Percentiles rank a stretch among this genome's conserved stretches.
These are phyloP conservation scores for Thalassophryne amazonica DNA, from an alignment of 2,797 vertebrate genomes.

Conservation along the genomic window DNA sequence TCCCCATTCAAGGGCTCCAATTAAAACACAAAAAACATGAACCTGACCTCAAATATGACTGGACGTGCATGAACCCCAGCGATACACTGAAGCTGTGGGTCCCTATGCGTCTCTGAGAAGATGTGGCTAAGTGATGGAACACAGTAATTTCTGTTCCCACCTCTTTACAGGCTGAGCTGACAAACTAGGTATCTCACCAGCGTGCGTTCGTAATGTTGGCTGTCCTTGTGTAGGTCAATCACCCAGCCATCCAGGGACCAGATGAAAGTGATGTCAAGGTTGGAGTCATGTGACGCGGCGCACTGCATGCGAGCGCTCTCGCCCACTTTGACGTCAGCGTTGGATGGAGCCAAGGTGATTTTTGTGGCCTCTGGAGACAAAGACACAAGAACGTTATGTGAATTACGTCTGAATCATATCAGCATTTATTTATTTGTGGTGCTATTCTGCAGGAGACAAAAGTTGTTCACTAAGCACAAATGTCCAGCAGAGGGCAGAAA, in stretches of 20 bases:
- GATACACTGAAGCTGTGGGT: too few relatives aligned
- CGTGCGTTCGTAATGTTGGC: constrained; percentile 83
- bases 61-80: constrained; percentile 7
- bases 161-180: neutral
- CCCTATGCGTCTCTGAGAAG: too few relatives aligned
- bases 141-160: neutral
- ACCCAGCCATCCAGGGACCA: constrained; percentile 89
- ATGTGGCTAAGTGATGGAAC: neutral
- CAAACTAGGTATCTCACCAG: constrained; percentile 74
- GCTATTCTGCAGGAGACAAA: neutral
- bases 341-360: constrained; percentile 89
- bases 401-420: too few relatives aligned
- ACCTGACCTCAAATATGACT: constrained; percentile 25
- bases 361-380: constrained; percentile 86
- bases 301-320: constrained; percentile 89
- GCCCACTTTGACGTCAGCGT: constrained; percentile 88
- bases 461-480: constrained; percentile 21
- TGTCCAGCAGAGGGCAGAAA: constrained; percentile 69
- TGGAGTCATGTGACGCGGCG: constrained; percentile 85
- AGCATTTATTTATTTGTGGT: too few relatives aligned
- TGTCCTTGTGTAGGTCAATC: constrained; percentile 88
- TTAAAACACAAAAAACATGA: constrained; percentile 29
- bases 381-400: neutral
- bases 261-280: constrained; percentile 92
- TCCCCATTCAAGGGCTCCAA: constrained; percentile 41